Evolutionary conservation across 2,113 vertebrate species (phyloP).

Genomic region (Marcusenius ussheri): DNA sequence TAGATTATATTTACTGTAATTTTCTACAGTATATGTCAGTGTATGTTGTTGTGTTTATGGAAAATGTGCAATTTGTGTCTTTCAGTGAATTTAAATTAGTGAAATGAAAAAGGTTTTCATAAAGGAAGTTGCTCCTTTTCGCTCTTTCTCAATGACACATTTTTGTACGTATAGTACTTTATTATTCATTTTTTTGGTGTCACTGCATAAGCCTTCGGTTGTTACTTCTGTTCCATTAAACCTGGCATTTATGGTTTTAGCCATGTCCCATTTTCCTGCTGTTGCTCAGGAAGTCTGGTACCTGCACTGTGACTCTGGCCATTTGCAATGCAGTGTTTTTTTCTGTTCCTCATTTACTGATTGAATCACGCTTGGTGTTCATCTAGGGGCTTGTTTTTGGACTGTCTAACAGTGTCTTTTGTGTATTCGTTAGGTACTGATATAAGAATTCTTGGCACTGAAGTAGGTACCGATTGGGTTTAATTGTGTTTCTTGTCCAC

Average conservation of each 20-base stretch:
- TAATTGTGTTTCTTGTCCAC: not conserved
- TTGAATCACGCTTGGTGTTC: constrained; percentile 52
- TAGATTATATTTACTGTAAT: not conserved
- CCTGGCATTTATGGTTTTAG: not conserved
- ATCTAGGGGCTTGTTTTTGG: constrained; percentile 32
- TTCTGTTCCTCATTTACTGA: constrained; percentile 33
- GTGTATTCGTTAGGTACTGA: not conserved
- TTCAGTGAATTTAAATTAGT: not conserved
- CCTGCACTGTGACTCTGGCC: constrained; percentile 43
- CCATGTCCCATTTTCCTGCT: not conserved
- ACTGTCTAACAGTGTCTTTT: not conserved
- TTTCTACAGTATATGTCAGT: not conserved
- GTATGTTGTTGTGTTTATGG: not conserved
- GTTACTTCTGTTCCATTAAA: not conserved
- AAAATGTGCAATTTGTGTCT: not conserved
- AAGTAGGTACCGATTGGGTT: not conserved
- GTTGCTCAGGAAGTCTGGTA: constrained; percentile 40
- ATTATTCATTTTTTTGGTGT: not conserved
- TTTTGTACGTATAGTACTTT: not conserved
- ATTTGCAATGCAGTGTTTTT: constrained; percentile 1
- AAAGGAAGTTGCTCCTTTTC: not conserved
- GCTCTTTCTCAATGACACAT: not conserved
- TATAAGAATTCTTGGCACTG: not conserved
- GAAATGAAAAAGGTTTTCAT: not conserved
- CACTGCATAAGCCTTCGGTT: not conserved